A percentile compares a stretch with the other conserved stretches of the same genome.
phyloP scores from a whole-genome alignment of 2,888 invertebrate species.

The Mactromeris polynyma region DNA sequence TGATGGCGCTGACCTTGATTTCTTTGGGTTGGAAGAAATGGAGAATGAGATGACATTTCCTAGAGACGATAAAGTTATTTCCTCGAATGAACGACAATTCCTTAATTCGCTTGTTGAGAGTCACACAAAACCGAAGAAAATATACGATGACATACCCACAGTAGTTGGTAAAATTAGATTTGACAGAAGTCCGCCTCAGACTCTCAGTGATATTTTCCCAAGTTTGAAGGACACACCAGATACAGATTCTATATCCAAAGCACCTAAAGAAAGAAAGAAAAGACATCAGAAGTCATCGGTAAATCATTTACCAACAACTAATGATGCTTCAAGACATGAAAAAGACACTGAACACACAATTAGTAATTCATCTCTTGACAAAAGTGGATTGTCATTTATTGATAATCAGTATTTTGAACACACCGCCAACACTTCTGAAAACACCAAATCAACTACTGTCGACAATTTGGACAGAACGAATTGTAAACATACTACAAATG shows the following conservation, averaged over 20 bases:
- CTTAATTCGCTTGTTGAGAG: not conserved
- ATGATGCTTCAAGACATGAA: not conserved
- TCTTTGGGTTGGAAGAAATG: constrained; percentile 33
- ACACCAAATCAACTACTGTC: not conserved
- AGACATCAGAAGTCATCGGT: not conserved
- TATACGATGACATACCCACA: not conserved
- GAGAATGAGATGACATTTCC: not conserved
- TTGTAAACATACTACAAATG: not conserved
- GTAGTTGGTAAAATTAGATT: not conserved
- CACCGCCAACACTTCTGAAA: not conserved
- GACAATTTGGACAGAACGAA: not conserved
- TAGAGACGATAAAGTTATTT: not conserved
- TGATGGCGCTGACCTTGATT: constrained; percentile 43
- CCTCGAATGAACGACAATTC: not conserved
- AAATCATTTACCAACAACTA: not conserved
- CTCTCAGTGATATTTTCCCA: not conserved
- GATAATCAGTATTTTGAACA: constrained; percentile 41
- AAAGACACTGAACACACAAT: not conserved
- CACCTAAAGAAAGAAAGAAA: not conserved
- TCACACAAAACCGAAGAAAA: not conserved
- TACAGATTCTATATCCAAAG: not conserved
- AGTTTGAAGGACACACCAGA: not conserved
- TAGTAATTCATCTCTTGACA: not conserved
- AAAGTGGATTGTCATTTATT: constrained; percentile 30
- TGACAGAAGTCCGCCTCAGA: not conserved